phyloP scores from a whole-genome alignment of 2,113 vertebrate species.

The Platichthys flesus region DNA sequence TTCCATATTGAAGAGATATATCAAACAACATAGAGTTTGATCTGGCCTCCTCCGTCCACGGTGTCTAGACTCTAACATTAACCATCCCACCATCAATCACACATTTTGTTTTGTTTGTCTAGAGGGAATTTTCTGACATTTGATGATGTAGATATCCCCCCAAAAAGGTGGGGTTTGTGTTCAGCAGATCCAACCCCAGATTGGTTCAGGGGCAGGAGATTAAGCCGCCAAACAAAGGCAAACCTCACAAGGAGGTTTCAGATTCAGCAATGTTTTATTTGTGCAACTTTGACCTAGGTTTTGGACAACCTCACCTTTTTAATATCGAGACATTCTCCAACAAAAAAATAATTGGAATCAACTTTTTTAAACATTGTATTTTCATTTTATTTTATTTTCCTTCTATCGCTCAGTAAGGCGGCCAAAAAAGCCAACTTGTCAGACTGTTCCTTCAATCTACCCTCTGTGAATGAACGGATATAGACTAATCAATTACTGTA shows the following conservation, averaged over 20 bases:
- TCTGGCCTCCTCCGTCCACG: slow-evolving; percentile 17
- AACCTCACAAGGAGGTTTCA: not conserved
- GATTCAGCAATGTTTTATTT: not conserved
- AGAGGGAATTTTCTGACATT: slow-evolving; percentile 23
- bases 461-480: slow-evolving; percentile 38
- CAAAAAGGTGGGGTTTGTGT: not conserved
- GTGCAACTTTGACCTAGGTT: not conserved
- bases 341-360: too few relatives aligned
- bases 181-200: not conserved
- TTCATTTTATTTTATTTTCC: not conserved
- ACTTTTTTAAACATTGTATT: not conserved
- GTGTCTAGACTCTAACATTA: slow-evolving; percentile 1
- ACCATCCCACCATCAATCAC: slow-evolving; percentile 4
- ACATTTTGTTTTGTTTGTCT: slow-evolving; percentile 24
- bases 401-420: not conserved
- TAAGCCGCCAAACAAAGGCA: not conserved
- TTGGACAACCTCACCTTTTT: too few relatives aligned
- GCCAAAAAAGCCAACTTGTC: slow-evolving; percentile 26
- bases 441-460: slow-evolving; percentile 43
- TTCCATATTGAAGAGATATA: slow-evolving; percentile 13
- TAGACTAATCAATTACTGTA: slow-evolving; percentile 27
- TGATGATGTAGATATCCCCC: not conserved
- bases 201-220: not conserved
- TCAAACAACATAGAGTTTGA: slow-evolving; percentile 7
- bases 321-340: too few relatives aligned